Percentiles rank a stretch among this genome's conserved stretches.
Evolutionary conservation across 1,140 invertebrate genomes (phyloP).

Genomic region (Drosophila ohnishii): DNA sequence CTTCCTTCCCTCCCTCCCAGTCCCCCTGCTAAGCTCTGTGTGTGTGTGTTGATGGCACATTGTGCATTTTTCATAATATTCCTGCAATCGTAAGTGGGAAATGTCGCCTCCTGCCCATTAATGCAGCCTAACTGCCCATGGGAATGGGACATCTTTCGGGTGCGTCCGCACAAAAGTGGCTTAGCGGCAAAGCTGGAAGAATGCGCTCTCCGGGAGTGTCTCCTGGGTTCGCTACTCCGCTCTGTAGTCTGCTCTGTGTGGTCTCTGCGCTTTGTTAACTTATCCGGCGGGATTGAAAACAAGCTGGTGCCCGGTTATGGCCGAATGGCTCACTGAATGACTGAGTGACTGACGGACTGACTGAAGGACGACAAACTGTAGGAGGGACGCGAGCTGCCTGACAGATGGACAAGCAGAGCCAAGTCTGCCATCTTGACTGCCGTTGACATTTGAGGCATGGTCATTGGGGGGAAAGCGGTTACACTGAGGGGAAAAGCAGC

Average conservation of each 20-base stretch:
- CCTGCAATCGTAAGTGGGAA: conserved; percentile 59
- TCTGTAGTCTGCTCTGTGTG: conserved; percentile 15
- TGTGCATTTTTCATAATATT: conserved; percentile 76
- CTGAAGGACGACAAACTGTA: conserved; percentile 4
- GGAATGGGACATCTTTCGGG: conserved; percentile 17
- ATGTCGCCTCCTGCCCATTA: conserved; percentile 48
- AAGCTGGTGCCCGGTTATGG: conserved; percentile 38
- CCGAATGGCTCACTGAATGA: conserved; percentile 29
- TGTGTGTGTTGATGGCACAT: conserved; percentile 69
- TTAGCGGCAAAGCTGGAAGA: conserved; percentile 49
- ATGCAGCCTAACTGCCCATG: conserved; percentile 32
- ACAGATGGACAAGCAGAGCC: conserved; percentile 23
- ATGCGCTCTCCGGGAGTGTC: conserved; percentile 13
- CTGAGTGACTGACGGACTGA: conserved; percentile 8
- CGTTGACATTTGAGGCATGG: conserved; percentile 53
- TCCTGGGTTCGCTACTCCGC: neutral
- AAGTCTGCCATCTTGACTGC: conserved; percentile 49
- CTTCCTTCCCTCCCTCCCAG: neutral
- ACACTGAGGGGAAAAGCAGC: conserved; percentile 6
- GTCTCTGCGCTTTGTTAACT: conserved; percentile 53
- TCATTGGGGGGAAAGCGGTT: conserved; percentile 11
- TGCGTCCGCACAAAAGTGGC: conserved; percentile 49
- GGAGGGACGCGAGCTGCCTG: conserved; percentile 1
- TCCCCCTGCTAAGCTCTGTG: conserved; percentile 28
- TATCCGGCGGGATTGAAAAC: conserved; percentile 55